phyloP scores from a whole-genome alignment of 2,888 invertebrate species.

The Zeuzera pyrina region DNA sequence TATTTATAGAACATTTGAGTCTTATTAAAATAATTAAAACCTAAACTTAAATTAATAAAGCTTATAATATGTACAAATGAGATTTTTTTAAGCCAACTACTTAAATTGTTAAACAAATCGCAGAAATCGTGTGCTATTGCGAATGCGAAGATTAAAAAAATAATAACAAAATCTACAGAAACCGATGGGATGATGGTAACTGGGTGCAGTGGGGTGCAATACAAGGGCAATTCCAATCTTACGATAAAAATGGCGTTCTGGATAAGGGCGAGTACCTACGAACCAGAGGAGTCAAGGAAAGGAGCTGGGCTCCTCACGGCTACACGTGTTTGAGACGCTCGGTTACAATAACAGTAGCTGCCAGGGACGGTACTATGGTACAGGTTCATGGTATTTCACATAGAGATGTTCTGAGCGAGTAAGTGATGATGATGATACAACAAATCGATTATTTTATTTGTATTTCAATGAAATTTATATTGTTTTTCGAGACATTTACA shows the following conservation, averaged over 20 bases:
- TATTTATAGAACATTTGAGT: no score
- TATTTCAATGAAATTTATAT: conserved; percentile 1
- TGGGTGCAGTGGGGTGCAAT: conserved; percentile 77
- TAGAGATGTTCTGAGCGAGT: conserved; percentile 70
- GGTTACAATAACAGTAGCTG: conserved; percentile 43
- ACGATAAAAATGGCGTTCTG: conserved; percentile 40
- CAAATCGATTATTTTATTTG: not conserved
- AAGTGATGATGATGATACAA: conserved; percentile 29
- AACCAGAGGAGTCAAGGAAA: conserved; percentile 63
- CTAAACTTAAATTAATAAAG: no score
- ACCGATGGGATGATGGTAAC: conserved; percentile 50
- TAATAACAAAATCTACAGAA: no score
- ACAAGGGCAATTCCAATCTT: conserved; percentile 70
- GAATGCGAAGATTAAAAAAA: no score
- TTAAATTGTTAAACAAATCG: no score
- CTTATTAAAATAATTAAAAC: no score
- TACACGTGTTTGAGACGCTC: conserved; percentile 35
- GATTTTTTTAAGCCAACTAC: no score
- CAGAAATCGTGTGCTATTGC: no score
- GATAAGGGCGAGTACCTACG: conserved; percentile 49
- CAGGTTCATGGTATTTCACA: conserved; percentile 68
- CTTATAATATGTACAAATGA: no score
- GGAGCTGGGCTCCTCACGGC: conserved; percentile 45
- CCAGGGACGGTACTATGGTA: conserved; percentile 72
- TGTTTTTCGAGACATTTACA: no score